Base-by-base conservation (phyloP, 2,888 invertebrate genomes). In the Drosophila sordidapex region DNA sequence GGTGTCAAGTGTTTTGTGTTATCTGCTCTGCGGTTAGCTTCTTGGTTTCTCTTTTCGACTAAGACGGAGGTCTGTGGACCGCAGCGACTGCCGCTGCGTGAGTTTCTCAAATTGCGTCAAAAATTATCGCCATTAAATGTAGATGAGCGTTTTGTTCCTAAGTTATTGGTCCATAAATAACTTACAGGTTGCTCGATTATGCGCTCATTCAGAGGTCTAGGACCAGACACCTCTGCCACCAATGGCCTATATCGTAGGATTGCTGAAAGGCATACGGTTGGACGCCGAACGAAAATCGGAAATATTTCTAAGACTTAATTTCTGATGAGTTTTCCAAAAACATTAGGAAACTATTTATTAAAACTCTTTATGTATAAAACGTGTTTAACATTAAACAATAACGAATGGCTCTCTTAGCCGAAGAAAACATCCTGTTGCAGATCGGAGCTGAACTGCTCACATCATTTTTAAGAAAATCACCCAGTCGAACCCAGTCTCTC, bases 81-180 rank as follows among this genome's bases (percentile, higher is more conserved):
- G 51, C 59, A 53, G 33, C 70, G 51, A 54, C 51, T 43, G 60
- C 60, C 78, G 71, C 71, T 61, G 72, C 70, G 78, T 86, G 72
- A 86, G 83, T 80, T 79, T 83, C 81, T 83, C 87, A 86, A 86
- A 90, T 85, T 86, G 85, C 85, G 87, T 90, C 89, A 87, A 74
- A 90, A 88, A 79, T 88, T 89, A 88, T 91, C 90, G 87, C 88
- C 87, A 90, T 87, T 87, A 89, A 89, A 89, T 89, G 90, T 91
- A 89, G 88, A 89, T 89, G 88, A 89, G 91, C 85, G 91, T 89
- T 91, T 89, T 87, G 91, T 89, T 87, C 90, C 76, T 78, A 89
- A 89, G 82, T 89, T 89, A 89, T 90, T 87, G 85, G 79, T 70
- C 60, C 84, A 81, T 89, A 89, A 91, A 89, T 91, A 76, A 87